Evolutionary conservation across 2,888 invertebrate species (phyloP), one percentile per base, ranked within the genome.

Genomic region (Hoplodrina blanda): DNA sequence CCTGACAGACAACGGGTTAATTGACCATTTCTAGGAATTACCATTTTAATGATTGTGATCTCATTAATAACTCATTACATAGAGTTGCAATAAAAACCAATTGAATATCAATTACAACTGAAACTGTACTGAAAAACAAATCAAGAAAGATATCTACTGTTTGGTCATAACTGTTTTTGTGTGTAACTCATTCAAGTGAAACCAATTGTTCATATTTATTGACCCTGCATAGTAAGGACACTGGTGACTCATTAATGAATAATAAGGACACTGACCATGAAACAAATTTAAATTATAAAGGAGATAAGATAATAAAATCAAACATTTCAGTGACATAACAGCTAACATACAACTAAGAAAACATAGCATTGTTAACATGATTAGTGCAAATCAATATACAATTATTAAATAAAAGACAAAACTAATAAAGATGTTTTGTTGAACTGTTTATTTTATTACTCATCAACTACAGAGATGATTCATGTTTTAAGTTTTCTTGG

Each of bases 171-270:
- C 59, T 20, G 25, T 57, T 65, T 52, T 54, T 57, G 19, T 20
- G 10, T 54, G n/a, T 52, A 11, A 62, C 7, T 69, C 63, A 69
- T 59, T 78, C 66, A 77, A 69, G 60, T 65, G 73, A 33, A 61
- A 64, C 78, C 46, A 66, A 63, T 62, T 60, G 61, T 62, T 62
- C 1, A 66, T 75, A 62, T 78, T 80, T 68, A 57, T 54, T 76
- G 70, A 56, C 65, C 60, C 62, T 63, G 62, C 20, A 61, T 11
- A 63, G 56, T 66, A 63, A 76, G 66, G 80, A 61, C 76, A 75
- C 41, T 20, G 52, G 7, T 66, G 76, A 75, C 69, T 66, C 62
- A 63, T 41, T 62, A 61, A 37, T n/a, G 15, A 77, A 62, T 30
- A 74, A 49, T 41, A 69, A 56, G 54, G 69, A 50, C 60, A 54